Base-by-base conservation (phyloP, 2,888 invertebrate genomes). In the Ernsta delagoae region DNA sequence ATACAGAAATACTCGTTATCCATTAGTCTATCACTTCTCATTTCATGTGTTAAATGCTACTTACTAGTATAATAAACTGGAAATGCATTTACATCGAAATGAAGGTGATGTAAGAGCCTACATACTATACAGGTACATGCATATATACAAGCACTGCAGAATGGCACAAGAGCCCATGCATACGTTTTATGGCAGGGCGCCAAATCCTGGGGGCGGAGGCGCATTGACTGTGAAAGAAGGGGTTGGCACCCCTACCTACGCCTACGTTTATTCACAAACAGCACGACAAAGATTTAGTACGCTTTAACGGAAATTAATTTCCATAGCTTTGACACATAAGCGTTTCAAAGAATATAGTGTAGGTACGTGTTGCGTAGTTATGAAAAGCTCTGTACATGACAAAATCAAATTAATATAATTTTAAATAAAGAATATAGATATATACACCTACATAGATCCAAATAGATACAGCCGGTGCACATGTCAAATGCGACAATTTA, bases 171-270 rank as follows among this genome's bases (percentile, higher is more conserved):
- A 41, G 54, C 45, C 4, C 24, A 61, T 54, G 67, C 61, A 34
- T 53, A 56, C 43, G 4, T 34, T 61, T 53, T 43, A 60, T 67
- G 67, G 67, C 67, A 67, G 16, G 36, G 36, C 61, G 67, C 67
- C 67, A 67, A 61, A 56, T 67, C 67, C 67, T 61, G 61, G 56
- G 56, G 60, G 59, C 53, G 54, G 54, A n/a, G 54, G 61, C 67
- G 24, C 48, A 61, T 7, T n/a, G 60, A 66, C 41, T 61, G 36
- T 56, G 34, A 60, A 60, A 59, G 59, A 61, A 59, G 54, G 61
- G 24, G 24, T 16, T 39, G 24, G 50, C 50, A 16, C 39, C 53
- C 12, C 48, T 34, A 31, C n/a, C 54, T 12, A 65, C 57, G 57
- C 65, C 65, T 65, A 57, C 65, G 59, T 59, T 48, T 59, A 59